phyloP scores from a whole-genome alignment of 2,797 vertebrate genomes.

The Hapalemur alaotrensis region DNA sequence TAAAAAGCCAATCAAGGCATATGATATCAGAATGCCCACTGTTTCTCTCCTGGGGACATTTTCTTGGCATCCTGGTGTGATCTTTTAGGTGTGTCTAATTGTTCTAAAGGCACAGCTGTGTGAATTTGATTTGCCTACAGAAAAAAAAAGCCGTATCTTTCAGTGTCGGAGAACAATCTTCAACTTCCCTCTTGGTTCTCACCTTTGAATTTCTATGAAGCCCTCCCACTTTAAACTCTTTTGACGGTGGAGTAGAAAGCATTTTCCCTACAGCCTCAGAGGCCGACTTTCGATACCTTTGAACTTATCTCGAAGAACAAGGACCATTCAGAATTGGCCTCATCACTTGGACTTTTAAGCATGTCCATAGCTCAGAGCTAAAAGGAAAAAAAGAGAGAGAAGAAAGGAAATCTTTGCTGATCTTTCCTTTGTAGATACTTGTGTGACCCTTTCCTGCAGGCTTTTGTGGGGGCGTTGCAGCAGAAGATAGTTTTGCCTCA shows the following conservation, averaged over 20 bases:
- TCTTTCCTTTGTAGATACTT: slow-evolving; percentile 57
- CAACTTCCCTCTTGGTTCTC: slow-evolving; percentile 69
- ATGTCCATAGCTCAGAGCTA: slow-evolving; percentile 46
- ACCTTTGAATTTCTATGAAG: slow-evolving; percentile 76
- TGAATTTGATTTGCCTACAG: slow-evolving; percentile 71
- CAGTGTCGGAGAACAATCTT: slow-evolving; percentile 49
- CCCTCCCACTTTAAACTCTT: slow-evolving; percentile 64
- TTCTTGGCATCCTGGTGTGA: slow-evolving; percentile 78
- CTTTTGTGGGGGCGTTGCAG: not conserved
- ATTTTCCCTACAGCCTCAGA: slow-evolving; percentile 60
- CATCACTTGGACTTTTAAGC: slow-evolving; percentile 55
- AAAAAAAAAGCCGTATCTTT: not conserved
- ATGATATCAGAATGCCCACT: slow-evolving; percentile 80
- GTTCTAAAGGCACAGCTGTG: slow-evolving; percentile 77
- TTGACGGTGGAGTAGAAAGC: slow-evolving; percentile 49
- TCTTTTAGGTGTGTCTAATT: slow-evolving; percentile 83
- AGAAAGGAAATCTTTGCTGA: not conserved
- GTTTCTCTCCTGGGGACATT: slow-evolving; percentile 81
- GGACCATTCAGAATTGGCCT: slow-evolving; percentile 58
- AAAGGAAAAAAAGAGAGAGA: not conserved
- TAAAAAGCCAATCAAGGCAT: slow-evolving; percentile 77
- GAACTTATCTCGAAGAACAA: slow-evolving; percentile 65
- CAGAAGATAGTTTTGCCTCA: slow-evolving; percentile 44
- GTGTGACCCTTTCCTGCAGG: slow-evolving; percentile 23
- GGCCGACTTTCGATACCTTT: slow-evolving; percentile 45